Base-by-base conservation (phyloP, 1,140 invertebrate species). In the Gonioctena quinquepunctata region DNA sequence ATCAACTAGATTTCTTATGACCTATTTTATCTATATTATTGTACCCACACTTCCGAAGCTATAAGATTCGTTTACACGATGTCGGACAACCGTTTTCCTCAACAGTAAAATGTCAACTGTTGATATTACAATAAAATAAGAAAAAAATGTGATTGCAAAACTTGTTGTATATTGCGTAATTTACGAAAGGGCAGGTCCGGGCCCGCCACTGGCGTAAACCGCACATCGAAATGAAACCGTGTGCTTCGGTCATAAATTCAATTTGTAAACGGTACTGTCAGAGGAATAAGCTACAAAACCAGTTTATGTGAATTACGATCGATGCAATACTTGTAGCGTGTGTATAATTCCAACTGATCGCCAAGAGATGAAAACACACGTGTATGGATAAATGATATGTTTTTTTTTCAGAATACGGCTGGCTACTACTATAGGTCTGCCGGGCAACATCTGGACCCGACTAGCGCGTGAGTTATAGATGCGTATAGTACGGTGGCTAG, bases 231-330 rank as follows among this genome's bases (percentile, higher is more conserved):
- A 57, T 57, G 54, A 57, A 57, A 57, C 7, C 54, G 22, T 57
- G 16, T 21, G 54, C 19, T 19, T 25, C n/a, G 22, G 54, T 16
- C 25, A 57, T 57, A 57, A 57, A 57, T 57, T 57, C 54, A 57
- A 57, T 57, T 57, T 57, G 54, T 57, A 57, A 57, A 22, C 54
- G 22, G 54, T 25, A 57, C 11, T 57, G 54, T 57, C 54, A 57
- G 54, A 19, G 54, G 22, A 21, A 57, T 57, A 57, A 57, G 54
- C 54, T 57, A 57, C 54, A 57, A 57, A 57, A 57, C 54, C 54
- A 57, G 54, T 57, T 57, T 57, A 57, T 25, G 22, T 57, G 54
- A 57, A 57, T 23, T 19, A 49, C 48, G 48, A 18, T 18, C 48
- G 18, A 18, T 49, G 48, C 48, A 57, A 57, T 57, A 57, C 54